Percentiles rank a stretch among this genome's conserved stretches.
phyloP scores from a whole-genome alignment of 1,140 invertebrate species.

The Hestina assimilis region DNA sequence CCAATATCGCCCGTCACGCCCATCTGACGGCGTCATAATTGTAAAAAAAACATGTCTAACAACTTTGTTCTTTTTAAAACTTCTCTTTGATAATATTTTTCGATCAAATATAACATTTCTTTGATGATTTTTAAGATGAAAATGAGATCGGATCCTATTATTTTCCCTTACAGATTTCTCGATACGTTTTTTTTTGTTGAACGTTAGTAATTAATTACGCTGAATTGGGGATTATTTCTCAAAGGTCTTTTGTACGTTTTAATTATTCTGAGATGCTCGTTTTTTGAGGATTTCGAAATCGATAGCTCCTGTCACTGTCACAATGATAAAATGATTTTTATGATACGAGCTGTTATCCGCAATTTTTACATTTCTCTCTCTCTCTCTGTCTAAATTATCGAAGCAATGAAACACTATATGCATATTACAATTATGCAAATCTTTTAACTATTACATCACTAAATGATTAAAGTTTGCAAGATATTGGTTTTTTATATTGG shows the following conservation, averaged over 20 bases:
- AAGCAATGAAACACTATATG: too few relatives aligned
- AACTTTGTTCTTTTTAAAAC: conserved; percentile 51
- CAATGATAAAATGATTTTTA: too few relatives aligned
- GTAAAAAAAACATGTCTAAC: conserved; percentile 47
- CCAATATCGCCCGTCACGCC: conserved; percentile 46
- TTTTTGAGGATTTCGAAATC: neutral
- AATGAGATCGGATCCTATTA: conserved; percentile 57
- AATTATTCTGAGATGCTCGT: conserved; percentile 22
- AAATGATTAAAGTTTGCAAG: too few relatives aligned
- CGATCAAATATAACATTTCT: conserved; percentile 53
- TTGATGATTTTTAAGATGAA: conserved; percentile 45
- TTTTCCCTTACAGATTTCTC: conserved; percentile 41
- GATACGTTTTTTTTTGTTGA: conserved; percentile 19
- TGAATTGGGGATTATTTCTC: conserved; percentile 26
- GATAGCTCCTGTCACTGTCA: neutral
- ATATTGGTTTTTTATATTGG: too few relatives aligned
- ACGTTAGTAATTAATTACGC: conserved; percentile 23
- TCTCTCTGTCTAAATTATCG: too few relatives aligned
- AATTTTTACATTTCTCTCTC: too few relatives aligned
- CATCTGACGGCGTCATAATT: conserved; percentile 59
- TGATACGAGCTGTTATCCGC: too few relatives aligned
- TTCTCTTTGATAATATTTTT: conserved; percentile 55
- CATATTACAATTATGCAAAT: neutral
- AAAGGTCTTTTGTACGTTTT: conserved; percentile 19
- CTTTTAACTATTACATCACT: too few relatives aligned